Evolutionary conservation across 2,888 invertebrate species (phyloP).

Genomic region (Limnephilus marmoratus): DNA sequence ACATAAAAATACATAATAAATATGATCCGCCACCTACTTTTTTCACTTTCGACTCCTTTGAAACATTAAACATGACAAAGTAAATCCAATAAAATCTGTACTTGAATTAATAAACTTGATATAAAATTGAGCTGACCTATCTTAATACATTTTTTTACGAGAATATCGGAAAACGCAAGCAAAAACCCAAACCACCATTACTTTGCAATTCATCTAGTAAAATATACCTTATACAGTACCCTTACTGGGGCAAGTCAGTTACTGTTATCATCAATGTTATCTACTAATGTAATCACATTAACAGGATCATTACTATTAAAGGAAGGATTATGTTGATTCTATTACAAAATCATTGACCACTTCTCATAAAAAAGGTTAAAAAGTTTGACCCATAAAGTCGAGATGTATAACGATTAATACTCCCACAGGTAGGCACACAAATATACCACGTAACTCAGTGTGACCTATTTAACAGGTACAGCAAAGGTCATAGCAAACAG

Average conservation of each 20-base stretch:
- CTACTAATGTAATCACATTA: neutral
- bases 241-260: neutral
- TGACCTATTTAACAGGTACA: conserved; percentile 42
- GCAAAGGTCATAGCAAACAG: conserved; percentile 30
- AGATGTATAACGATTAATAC: neutral
- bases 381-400: neutral
- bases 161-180: neutral
- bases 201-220: neutral
- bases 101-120: neutral
- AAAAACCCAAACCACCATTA: neutral
- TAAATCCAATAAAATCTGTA: neutral
- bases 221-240: neutral
- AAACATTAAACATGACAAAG: neutral
- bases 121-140: neutral
- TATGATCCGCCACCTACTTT: neutral
- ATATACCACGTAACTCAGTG: conserved; percentile 4
- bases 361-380: neutral
- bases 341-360: neutral
- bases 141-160: neutral
- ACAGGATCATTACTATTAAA: neutral
- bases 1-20: neutral
- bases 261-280: neutral
- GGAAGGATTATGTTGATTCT: neutral
- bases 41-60: neutral
- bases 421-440: conserved; percentile 18